Evolutionary conservation across 2,797 vertebrate species (phyloP).

Genomic region (Pteropus rufus): DNA sequence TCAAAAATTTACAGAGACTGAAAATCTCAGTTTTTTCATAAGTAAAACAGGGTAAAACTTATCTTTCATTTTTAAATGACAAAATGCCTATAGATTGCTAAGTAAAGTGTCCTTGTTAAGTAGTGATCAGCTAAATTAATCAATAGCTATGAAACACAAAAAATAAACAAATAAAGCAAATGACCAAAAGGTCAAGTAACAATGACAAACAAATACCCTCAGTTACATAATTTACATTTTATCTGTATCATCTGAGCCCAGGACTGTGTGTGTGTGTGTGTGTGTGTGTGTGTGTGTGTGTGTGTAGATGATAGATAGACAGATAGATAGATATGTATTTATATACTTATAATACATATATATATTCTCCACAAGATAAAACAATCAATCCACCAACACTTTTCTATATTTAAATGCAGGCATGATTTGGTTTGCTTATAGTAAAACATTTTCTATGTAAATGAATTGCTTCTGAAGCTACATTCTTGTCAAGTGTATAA

Average conservation of each 20-base stretch:
- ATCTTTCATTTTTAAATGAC: neutral
- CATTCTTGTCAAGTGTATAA: conserved; percentile 69
- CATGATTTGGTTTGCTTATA: conserved; percentile 59
- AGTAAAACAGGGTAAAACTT: neutral
- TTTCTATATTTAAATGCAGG: conserved; percentile 43
- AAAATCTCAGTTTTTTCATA: neutral
- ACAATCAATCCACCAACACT: conserved; percentile 46
- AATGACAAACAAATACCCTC: neutral
- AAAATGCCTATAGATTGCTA: neutral
- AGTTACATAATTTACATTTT: neutral
- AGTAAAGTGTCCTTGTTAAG: neutral
- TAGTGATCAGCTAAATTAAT: neutral
- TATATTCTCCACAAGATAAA: neutral
- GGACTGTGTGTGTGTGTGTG: too few species aligned
- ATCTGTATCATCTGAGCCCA: neutral
- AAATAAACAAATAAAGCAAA: neutral
- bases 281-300: too few species aligned
- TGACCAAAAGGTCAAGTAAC: neutral
- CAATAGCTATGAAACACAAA: neutral
- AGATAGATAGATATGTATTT: neutral
- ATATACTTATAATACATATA: neutral
- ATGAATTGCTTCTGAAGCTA: conserved; percentile 71
- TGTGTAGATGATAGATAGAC: neutral
- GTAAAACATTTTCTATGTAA: conserved; percentile 73
- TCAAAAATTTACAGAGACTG: neutral